Conservation (phyloP, 2,797 vertebrate species). For the Myiotriccus ornatus region DNA sequence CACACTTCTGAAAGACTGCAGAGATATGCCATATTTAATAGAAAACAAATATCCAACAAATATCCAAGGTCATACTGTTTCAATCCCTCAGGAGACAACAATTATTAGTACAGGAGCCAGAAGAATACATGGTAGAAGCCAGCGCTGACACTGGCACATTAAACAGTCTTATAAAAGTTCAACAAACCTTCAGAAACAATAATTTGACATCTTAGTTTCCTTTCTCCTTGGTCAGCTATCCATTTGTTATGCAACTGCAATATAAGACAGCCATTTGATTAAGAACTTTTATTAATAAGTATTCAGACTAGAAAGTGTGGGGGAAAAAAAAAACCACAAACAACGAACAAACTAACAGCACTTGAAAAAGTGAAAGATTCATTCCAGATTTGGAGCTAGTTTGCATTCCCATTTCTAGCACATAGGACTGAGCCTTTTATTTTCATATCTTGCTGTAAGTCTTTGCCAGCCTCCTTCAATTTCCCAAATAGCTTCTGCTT, state of each 20-base stretch:
- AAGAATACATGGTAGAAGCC: not conserved
- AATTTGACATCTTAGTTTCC: not conserved
- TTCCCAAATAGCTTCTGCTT: constrained; percentile 54
- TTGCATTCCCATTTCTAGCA: constrained; percentile 4
- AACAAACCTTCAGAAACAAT: not conserved
- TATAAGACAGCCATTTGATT: not conserved
- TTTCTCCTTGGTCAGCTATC: not conserved
- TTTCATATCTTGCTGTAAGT: constrained; percentile 33
- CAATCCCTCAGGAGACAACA: not conserved
- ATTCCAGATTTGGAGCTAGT: not conserved
- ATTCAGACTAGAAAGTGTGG: not conserved
- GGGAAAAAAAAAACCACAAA: not conserved
- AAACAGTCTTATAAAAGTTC: not conserved
- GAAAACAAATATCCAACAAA: not conserved
- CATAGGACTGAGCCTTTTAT: constrained; percentile 12
- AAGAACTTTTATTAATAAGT: not conserved
- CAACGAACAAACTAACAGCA: not conserved
- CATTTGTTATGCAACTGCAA: not conserved
- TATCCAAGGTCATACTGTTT: not conserved
- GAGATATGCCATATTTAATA: not conserved
- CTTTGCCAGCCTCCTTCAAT: constrained; percentile 45
- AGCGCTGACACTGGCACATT: not conserved
- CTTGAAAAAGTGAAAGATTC: not conserved
- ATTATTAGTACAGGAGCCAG: not conserved
- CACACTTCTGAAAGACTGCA: not conserved